A percentile compares a stretch with the other conserved stretches of the same genome.
phyloP scores from a whole-genome alignment of 2,888 invertebrate genomes.

The Abscondita cerata region DNA sequence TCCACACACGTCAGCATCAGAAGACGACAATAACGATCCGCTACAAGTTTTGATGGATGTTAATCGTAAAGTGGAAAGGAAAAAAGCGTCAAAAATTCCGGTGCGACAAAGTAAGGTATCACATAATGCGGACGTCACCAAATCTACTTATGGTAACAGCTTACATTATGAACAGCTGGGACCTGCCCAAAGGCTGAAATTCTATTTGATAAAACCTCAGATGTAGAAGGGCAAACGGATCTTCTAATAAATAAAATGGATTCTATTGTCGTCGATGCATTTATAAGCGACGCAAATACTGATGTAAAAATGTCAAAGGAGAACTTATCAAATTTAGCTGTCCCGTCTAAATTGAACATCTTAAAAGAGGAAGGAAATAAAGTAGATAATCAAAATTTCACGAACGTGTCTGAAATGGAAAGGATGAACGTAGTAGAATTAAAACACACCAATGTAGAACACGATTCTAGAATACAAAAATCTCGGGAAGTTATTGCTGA shows the following conservation, averaged over 20 bases:
- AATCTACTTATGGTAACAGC: conserved; percentile 27
- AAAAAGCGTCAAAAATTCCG: conserved; percentile 36
- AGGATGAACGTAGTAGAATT: conserved; percentile 3
- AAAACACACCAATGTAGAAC: conserved; percentile 4
- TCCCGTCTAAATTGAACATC: too few species aligned
- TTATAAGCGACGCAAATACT: neutral
- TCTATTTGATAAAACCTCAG: conserved; percentile 22
- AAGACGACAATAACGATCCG: conserved; percentile 35
- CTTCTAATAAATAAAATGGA: conserved; percentile 17
- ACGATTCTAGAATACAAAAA: conserved; percentile 13
- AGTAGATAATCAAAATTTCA: conserved; percentile 14
- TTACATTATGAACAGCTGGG: conserved; percentile 22
- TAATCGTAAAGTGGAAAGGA: conserved; percentile 31
- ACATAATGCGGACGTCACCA: conserved; percentile 26
- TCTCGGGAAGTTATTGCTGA: neutral
- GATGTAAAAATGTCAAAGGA: conserved; percentile 2
- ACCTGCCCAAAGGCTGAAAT: conserved; percentile 21
- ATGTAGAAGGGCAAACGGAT: conserved; percentile 14
- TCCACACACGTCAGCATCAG: conserved; percentile 30
- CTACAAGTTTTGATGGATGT: conserved; percentile 31
- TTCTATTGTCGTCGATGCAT: conserved; percentile 14
- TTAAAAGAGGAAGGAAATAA: too few species aligned
- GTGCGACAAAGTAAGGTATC: conserved; percentile 32
- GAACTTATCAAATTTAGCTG: conserved; percentile 11
- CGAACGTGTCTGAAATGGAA: conserved; percentile 18